Evolutionary conservation across 2,797 vertebrate species (phyloP).

Genomic region (Sus cebifrons): DNA sequence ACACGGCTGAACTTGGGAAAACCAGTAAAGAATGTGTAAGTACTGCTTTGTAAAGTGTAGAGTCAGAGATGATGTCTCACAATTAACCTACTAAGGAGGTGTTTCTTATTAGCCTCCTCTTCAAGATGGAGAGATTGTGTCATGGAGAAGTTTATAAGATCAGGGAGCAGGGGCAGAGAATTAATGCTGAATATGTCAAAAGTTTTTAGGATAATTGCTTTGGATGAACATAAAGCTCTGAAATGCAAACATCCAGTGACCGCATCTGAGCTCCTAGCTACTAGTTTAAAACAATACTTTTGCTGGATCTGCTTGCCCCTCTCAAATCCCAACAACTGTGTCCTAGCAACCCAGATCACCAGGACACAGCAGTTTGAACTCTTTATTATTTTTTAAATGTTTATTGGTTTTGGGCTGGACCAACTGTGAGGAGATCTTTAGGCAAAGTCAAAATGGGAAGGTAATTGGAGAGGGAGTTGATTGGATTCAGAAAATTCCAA

Average conservation of each 20-base stretch:
- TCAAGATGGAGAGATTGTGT: not conserved
- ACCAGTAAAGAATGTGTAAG: not conserved
- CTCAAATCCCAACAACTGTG: not conserved
- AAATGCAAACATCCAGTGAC: not conserved
- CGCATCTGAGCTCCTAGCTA: not conserved
- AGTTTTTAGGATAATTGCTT: not conserved
- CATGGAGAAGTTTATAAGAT: not conserved
- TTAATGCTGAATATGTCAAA: not conserved
- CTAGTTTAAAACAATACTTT: not conserved
- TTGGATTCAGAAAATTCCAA: conserved; percentile 48
- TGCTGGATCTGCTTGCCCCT: not conserved
- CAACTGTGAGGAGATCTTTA: not conserved
- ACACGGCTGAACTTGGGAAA: not conserved
- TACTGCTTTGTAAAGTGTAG: not conserved
- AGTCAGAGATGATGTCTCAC: not conserved
- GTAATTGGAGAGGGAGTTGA: not conserved
- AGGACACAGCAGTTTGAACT: not conserved
- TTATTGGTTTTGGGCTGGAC: not conserved
- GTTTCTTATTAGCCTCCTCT: not conserved
- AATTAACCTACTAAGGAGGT: not conserved
- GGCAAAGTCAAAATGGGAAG: not conserved
- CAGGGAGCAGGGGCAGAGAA: not conserved
- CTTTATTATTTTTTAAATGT: not conserved
- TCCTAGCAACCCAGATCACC: not conserved
- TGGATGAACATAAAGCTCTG: not conserved